Conservation (phyloP, 2,797 vertebrate genomes). For the Micropoecilia bifurca region DNA sequence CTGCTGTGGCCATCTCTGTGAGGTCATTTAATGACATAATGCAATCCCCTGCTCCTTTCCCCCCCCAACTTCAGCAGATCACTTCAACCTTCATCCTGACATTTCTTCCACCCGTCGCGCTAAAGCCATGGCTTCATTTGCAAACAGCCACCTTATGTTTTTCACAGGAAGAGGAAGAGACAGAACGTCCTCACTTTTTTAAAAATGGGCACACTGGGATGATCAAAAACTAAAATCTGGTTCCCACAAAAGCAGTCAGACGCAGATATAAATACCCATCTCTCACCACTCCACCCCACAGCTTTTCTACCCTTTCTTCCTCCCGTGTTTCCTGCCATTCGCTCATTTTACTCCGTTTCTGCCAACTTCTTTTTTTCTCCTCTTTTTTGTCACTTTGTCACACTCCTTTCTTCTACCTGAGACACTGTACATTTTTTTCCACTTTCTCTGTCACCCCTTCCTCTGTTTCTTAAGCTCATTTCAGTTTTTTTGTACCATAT, state of each 20-base stretch:
- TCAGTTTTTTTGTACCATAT: slow-evolving; percentile 52
- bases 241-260: slow-evolving; percentile 1
- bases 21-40: slow-evolving; percentile 15
- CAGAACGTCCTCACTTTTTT: slow-evolving; percentile 1
- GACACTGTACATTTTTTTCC: slow-evolving; percentile 47
- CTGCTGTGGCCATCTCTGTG: slow-evolving; percentile 7
- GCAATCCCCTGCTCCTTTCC: not conserved
- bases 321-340: slow-evolving; percentile 55
- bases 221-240: slow-evolving; percentile 6
- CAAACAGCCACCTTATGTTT: not conserved
- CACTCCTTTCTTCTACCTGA: slow-evolving; percentile 36
- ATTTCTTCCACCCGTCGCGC: not conserved
- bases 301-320: slow-evolving; percentile 31
- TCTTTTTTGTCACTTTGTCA: slow-evolving; percentile 43
- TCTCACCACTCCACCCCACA: slow-evolving; percentile 16
- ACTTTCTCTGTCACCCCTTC: slow-evolving; percentile 49
- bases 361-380: slow-evolving; percentile 39
- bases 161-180: not conserved
- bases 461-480: slow-evolving; percentile 42
- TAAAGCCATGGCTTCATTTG: slow-evolving; percentile 21
- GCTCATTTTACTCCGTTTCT: slow-evolving; percentile 39
- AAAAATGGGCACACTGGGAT: not conserved
- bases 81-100: slow-evolving; percentile 5
- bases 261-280: not conserved
- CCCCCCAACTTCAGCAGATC: not conserved